Percentiles rank a stretch among this genome's conserved stretches.
Conservation (phyloP, 2,113 vertebrate genomes). For the Thomomys bottae region DNA sequence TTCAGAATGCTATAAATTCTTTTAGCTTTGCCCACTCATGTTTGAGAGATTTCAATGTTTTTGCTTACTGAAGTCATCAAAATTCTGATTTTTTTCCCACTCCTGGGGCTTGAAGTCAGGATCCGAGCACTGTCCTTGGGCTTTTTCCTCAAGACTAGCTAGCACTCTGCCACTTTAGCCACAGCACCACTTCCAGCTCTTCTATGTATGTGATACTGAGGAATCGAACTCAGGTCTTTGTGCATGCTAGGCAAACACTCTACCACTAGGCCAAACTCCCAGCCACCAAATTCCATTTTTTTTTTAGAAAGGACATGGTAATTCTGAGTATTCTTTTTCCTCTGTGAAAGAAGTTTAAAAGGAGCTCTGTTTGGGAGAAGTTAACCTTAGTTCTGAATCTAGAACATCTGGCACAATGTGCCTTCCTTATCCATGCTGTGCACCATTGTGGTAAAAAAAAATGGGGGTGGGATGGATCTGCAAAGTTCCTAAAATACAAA, state of each 20-base stretch:
- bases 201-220: too few relatives aligned
- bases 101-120: too few relatives aligned
- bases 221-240: too few relatives aligned
- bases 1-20: background rate
- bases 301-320: conserved; percentile 27
- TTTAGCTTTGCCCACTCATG: background rate
- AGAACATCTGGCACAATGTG: background rate
- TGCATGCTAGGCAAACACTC: too few relatives aligned
- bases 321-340: background rate
- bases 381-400: background rate
- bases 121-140: too few relatives aligned
- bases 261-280: too few relatives aligned
- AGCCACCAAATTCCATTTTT: too few relatives aligned
- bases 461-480: background rate
- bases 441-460: background rate
- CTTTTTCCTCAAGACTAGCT: too few relatives aligned
- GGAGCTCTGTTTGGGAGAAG: background rate
- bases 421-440: too few relatives aligned
- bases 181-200: too few relatives aligned
- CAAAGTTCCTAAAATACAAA: background rate
- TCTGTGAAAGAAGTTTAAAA: background rate
- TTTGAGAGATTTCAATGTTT: conserved; percentile 10
- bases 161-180: too few relatives aligned
- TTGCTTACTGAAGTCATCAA: background rate
- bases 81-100: conserved; percentile 10